Evolutionary conservation across 2,888 invertebrate genomes (phyloP), one percentile per base, ranked within the genome.

Genomic region (Rosalia funebris): DNA sequence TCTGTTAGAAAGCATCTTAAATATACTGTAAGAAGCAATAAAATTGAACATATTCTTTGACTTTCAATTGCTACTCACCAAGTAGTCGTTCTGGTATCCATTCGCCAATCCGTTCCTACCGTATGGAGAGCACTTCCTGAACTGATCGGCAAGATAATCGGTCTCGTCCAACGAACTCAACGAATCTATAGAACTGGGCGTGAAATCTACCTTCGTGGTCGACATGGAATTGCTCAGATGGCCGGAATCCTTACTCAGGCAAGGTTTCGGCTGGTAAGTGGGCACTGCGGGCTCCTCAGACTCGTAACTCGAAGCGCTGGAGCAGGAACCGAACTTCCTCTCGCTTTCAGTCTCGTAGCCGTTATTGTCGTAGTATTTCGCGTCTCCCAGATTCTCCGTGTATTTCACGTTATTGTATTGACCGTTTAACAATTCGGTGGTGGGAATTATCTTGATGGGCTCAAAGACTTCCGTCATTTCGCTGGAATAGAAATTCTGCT

Each of bases 391-490:
- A 53, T 60, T 62, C 32, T 74, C 71, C n/a, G 57, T 36, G 56
- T 63, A 65, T 54, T 65, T 66, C 3, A 66, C 60, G 37, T 65
- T 63, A 34, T 65, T 66, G 65, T 75, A 79, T 60, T 76, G 73
- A 20, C 75, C 77, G 64, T 79, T 79, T 5, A 75, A 57, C 59
- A 81, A 66, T 56, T 81, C 80, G 1, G 79, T 71, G 2, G 77
- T 77, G 1, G 81, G 81, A 52, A 81, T 75, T 25, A 82, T 77
- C 69, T 79, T 80, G 42, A 82, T 77, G 37, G 89, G 89, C 75
- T 88, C 88, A 86, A 88, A 89, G 63, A 88, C 84, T 78, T 89
- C 89, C 64, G 87, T 87, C 48, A 88, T 86, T 45, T 87, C 85
- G 71, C 87, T 89, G 44, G 87, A 86, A 77, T 89, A 90, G 72